phyloP scores from a whole-genome alignment of 2,888 invertebrate species.

The Rhagonycha fulva region DNA sequence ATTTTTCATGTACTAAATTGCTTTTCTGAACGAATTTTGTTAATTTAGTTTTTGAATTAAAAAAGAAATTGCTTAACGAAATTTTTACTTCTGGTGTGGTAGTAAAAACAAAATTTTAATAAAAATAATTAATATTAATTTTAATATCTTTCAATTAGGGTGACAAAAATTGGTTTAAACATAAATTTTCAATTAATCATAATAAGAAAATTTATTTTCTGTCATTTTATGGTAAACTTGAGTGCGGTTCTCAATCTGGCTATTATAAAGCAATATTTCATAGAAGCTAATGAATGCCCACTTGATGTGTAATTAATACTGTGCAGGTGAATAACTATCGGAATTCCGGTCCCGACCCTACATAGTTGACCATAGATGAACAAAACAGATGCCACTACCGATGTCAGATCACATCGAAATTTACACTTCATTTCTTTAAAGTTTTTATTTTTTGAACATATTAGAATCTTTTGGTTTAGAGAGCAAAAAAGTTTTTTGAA shows the following conservation, averaged over 20 bases:
- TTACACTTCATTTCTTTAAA: neutral
- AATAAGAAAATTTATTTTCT: neutral
- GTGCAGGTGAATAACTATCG: slow-evolving; percentile 22
- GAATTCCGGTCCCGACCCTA: slow-evolving; percentile 20
- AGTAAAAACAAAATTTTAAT: neutral
- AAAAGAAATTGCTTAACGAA: neutral
- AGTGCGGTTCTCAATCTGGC: neutral
- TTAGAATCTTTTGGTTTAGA: neutral
- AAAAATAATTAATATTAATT: neutral
- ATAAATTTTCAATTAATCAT: neutral
- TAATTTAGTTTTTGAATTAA: neutral
- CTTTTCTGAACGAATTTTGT: neutral
- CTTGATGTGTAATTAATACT: slow-evolving; percentile 21
- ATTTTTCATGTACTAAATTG: neutral
- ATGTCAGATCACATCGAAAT: slow-evolving; percentile 1
- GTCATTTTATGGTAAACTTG: neutral
- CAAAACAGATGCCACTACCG: slow-evolving; percentile 13
- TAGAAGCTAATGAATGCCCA: slow-evolving; percentile 13
- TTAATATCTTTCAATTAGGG: neutral
- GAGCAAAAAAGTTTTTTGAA: neutral
- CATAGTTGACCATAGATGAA: slow-evolving; percentile 13
- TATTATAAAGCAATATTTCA: slow-evolving; percentile 19
- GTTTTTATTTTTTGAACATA: neutral
- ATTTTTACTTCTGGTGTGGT: neutral
- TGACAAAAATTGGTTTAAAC: neutral